Evolutionary conservation across 2,888 invertebrate genomes (phyloP).

Genomic region (Agonum fuliginosum): DNA sequence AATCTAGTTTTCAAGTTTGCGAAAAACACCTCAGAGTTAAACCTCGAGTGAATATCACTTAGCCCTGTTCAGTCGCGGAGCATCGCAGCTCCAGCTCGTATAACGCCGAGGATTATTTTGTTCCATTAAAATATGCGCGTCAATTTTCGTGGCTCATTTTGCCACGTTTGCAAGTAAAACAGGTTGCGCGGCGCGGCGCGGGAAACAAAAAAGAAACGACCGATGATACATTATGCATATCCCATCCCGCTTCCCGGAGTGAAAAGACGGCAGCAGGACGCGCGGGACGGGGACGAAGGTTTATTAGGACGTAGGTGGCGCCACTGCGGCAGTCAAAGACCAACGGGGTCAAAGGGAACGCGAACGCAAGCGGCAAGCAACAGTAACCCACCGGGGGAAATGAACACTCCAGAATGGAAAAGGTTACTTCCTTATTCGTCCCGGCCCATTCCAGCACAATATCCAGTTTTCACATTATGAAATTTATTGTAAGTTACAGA

Average conservation of each 20-base stretch:
- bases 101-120: conserved; percentile 23
- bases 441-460: background rate
- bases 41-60: background rate
- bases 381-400: conserved; percentile 36
- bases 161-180: conserved; percentile 67
- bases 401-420: conserved; percentile 32
- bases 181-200: conserved; percentile 62
- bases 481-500: background rate
- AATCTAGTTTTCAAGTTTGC: background rate
- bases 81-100: too few relatives aligned
- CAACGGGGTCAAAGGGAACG: conserved; percentile 60
- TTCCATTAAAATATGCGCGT: conserved; percentile 39
- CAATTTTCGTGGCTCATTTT: conserved; percentile 62
- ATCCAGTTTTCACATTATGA: background rate
- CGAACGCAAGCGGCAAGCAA: conserved; percentile 28
- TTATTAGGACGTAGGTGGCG: conserved; percentile 62
- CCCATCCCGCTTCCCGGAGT: conserved; percentile 66
- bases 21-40: background rate
- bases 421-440: conserved; percentile 5
- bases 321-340: conserved; percentile 60
- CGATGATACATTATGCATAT: conserved; percentile 68
- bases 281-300: conserved; percentile 58
- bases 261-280: conserved; percentile 60
- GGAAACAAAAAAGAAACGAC: conserved; percentile 34
- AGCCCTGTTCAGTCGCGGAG: background rate